phyloP scores from a whole-genome alignment of 2,113 vertebrate species.

The Percopsis transmontana region DNA sequence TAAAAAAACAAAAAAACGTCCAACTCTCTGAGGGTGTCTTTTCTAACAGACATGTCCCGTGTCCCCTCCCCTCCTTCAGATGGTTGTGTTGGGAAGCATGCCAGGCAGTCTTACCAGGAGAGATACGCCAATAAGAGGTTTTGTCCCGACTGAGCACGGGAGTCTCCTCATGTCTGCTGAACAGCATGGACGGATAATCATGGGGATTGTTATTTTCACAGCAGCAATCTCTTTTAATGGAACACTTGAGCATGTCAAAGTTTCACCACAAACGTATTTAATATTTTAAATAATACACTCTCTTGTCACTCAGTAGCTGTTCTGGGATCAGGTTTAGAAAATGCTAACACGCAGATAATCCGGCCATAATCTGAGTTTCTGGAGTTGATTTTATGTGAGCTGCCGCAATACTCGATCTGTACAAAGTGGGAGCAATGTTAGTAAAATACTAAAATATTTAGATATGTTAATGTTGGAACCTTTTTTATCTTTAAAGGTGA shows the following conservation, averaged over 20 bases:
- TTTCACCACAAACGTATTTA: slow-evolving; percentile 3
- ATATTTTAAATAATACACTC: background rate
- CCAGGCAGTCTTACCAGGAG: slow-evolving; percentile 37
- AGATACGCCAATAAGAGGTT: slow-evolving; percentile 63
- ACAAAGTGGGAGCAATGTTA: too few species aligned
- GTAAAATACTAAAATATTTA: too few species aligned
- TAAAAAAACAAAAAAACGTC: background rate
- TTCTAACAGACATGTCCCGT: background rate
- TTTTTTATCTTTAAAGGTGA: too few species aligned
- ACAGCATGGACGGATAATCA: background rate
- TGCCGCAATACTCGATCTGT: too few species aligned
- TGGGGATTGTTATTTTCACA: background rate
- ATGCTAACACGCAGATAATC: too few species aligned
- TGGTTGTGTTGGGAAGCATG: slow-evolving; percentile 64
- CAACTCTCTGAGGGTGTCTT: background rate
- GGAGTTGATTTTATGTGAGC: too few species aligned
- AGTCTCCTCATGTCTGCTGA: slow-evolving; percentile 14
- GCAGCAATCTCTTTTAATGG: background rate
- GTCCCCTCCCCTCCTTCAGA: slow-evolving; percentile 50
- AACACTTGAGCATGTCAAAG: background rate
- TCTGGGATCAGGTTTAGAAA: too few species aligned
- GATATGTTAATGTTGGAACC: too few species aligned
- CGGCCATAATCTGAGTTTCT: too few species aligned
- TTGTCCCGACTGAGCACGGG: slow-evolving; percentile 8
- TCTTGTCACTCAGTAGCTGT: too few species aligned